These are phyloP conservation scores for Meteorus colon DNA, from an alignment of 2,888 invertebrate species.

Conservation along the genomic window DNA sequence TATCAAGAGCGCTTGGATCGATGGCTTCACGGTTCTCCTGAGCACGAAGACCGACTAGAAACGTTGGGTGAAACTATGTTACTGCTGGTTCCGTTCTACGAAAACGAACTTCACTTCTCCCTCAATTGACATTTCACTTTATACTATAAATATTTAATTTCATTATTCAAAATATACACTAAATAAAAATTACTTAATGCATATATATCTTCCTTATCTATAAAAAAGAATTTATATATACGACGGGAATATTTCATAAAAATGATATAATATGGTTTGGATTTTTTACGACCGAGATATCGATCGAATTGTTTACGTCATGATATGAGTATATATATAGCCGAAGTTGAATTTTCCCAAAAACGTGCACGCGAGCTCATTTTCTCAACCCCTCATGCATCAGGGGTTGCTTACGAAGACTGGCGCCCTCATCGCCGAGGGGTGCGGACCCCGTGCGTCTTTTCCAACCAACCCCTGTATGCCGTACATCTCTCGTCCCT, in stretches of 20 bases:
- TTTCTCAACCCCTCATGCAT: constrained; percentile 31
- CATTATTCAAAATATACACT: no score
- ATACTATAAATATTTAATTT: no score
- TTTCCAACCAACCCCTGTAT: constrained; percentile 25
- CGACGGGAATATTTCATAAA: constrained; percentile 4
- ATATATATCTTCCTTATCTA: background rate
- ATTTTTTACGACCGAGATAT: constrained; percentile 25
- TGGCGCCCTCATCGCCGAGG: constrained; percentile 31
- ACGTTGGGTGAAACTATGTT: background rate
- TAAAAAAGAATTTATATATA: background rate
- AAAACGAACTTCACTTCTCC: no score
- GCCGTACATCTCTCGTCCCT: constrained; percentile 31
- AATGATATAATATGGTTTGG: background rate
- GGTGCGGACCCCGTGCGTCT: constrained; percentile 31
- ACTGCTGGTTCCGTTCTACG: no score
- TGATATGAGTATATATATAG: constrained; percentile 4
- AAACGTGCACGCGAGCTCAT: constrained; percentile 19
- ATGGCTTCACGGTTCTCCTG: background rate
- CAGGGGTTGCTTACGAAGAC: constrained; percentile 29
- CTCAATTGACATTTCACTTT: no score
- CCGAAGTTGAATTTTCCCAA: constrained; percentile 22
- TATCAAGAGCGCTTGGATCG: background rate
- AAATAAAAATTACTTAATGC: background rate
- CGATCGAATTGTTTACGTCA: constrained; percentile 20
- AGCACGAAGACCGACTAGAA: background rate